Base-by-base conservation (phyloP, 2,113 vertebrate species). In the Dicaeum eximium region DNA sequence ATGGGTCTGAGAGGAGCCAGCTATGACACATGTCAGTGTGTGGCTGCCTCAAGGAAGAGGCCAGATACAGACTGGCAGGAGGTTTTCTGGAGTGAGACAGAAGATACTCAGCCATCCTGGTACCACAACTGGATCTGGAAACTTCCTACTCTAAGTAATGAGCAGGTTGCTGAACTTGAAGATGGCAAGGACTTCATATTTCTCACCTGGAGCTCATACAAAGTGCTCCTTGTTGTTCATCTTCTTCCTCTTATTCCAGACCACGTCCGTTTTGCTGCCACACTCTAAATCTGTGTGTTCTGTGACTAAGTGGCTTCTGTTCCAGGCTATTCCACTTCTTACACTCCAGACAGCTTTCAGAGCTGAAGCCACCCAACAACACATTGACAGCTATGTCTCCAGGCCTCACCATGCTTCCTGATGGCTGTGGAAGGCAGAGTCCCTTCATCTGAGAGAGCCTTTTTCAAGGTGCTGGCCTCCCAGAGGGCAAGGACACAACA, bases 341-440 rank as follows among this genome's bases (percentile, higher is more conserved):
- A 21, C 30, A 25, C 14, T 82, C 24, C 62, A 74, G 19, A 4
- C 10, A 86, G 50, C 4, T 50, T 56, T 17, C 40, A 74, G 30
- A 74, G 53, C 67, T 48, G 67, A 73, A 80, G 22, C 47, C 45
- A 50, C 61, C 40, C 67, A 67, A n/a, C 8, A 47, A 2, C 35
- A 62, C 1, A 0, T 15, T 56, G 61, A 56, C 61, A 74, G 33
- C 27, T 44, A 5, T 1, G 0, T 56, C n/a, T 44, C 37, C 69
- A 62, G 75, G 38, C 23, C 40, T 56, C 35, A n/a, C 3, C 40
- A 22, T 1, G 5, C 19, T 18, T 67, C 47, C 42, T 67, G 40
- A 18, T 10, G 48, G 35, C 40, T 61, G 42, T 56, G 61, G 31
- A 44, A 85, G 17, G 51, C 44, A 56, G 31, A 0, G 0, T 38